A percentile compares a stretch with the other conserved stretches of the same genome.
Conservation (phyloP, 2,888 invertebrate genomes). For the Lagria hirta region DNA sequence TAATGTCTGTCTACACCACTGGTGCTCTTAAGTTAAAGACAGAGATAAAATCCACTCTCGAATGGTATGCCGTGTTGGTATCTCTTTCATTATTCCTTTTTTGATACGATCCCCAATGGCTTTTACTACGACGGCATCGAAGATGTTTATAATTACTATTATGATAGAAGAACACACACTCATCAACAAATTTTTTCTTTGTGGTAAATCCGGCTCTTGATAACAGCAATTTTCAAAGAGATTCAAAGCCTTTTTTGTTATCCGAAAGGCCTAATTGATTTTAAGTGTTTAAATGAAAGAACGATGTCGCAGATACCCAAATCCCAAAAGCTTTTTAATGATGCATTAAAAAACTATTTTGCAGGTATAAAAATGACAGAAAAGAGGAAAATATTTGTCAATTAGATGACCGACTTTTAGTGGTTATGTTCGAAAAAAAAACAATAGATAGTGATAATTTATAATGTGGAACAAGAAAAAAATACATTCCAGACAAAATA, state of each 20-base stretch:
- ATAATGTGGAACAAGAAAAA: too few relatives aligned
- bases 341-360: too few relatives aligned
- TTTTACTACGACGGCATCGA: conserved; percentile 14
- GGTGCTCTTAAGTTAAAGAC: too few relatives aligned
- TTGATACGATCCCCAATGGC: conserved; percentile 27
- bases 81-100: conserved; percentile 36
- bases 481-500: too few relatives aligned
- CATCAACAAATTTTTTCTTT: conserved; percentile 38
- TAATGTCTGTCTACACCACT: too few relatives aligned
- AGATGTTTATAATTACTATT: conserved; percentile 40
- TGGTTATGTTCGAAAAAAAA: too few relatives aligned
- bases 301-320: too few relatives aligned
- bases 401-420: too few relatives aligned
- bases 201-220: conserved; percentile 13
- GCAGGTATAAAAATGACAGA: too few relatives aligned
- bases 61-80: conserved; percentile 32
- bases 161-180: conserved; percentile 36
- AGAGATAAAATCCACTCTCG: conserved; percentile 30
- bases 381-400: too few relatives aligned
- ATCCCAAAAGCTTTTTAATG: too few relatives aligned
- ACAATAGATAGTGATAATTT: too few relatives aligned
- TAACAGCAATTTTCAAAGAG: conserved; percentile 12
- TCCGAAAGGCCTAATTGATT: conserved; percentile 11
- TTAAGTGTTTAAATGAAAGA: conserved; percentile 12
- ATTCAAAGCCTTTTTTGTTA: conserved; percentile 7